phyloP scores from a whole-genome alignment of 2,797 vertebrate genomes.

The Falco rusticolus region DNA sequence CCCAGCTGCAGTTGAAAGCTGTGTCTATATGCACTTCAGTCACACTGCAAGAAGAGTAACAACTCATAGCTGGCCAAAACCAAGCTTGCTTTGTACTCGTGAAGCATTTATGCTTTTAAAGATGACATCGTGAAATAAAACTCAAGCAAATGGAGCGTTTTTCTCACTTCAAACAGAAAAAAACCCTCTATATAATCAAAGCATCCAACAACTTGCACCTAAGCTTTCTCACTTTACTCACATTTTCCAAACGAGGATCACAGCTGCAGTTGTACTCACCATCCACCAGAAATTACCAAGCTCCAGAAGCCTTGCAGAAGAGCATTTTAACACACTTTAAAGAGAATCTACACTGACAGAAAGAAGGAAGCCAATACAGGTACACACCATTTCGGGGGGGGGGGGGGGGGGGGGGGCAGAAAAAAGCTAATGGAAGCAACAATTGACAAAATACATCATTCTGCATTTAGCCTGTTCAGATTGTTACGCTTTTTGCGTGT shows the following conservation, averaged over 20 bases:
- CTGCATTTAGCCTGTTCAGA: not conserved
- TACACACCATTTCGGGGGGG: not conserved
- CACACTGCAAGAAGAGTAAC: not conserved
- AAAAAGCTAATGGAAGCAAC: not conserved
- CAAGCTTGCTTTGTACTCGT: not conserved
- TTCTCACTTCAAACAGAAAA: not conserved
- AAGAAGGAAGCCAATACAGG: not conserved
- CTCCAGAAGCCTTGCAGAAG: not conserved
- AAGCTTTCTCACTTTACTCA: not conserved
- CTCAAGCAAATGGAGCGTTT: not conserved
- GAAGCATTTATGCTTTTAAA: not conserved
- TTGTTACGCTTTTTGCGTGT: not conserved
- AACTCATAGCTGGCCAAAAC: not conserved
- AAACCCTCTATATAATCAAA: not conserved
- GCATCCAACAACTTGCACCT: not conserved
- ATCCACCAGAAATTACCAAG: not conserved
- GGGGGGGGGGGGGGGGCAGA: not conserved
- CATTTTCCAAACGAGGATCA: not conserved
- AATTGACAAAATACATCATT: not conserved
- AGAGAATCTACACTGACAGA: not conserved
- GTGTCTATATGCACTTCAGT: fast-evolving
- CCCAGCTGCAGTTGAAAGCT: not conserved
- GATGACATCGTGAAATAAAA: fast-evolving
- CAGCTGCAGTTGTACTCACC: not conserved
- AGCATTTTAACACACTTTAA: not conserved